These are phyloP conservation scores for Clarias gariepinus DNA, from an alignment of 2,113 vertebrate genomes.

Conservation along the genomic window DNA sequence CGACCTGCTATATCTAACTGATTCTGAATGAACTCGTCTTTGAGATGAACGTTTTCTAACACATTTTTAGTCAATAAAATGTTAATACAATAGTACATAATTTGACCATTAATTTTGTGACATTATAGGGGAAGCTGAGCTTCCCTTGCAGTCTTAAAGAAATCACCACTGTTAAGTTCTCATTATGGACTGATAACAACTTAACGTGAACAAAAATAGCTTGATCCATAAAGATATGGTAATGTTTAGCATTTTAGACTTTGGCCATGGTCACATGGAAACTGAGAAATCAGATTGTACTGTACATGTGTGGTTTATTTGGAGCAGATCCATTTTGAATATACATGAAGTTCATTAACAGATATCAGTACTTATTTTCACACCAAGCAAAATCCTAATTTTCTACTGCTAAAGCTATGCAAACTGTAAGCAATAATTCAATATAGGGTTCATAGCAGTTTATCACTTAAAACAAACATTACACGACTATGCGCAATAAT, in stretches of 20 bases:
- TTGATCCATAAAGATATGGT: background rate
- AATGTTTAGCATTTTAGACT: background rate
- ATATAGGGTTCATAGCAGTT: background rate
- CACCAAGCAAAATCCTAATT: background rate
- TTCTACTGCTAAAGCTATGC: background rate
- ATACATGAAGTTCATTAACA: background rate
- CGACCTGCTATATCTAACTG: too few species aligned
- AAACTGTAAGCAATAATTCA: background rate
- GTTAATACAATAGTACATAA: too few species aligned
- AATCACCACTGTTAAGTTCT: too few species aligned
- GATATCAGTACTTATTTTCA: background rate
- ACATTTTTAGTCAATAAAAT: too few species aligned
- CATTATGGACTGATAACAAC: background rate
- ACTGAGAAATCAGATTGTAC: background rate
- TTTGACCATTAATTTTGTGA: too few species aligned
- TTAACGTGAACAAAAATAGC: background rate
- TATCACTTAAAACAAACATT: background rate
- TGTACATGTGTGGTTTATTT: background rate
- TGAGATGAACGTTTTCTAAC: too few species aligned
- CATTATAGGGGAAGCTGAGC: too few species aligned
- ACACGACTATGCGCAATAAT: background rate
- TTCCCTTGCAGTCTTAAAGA: too few species aligned
- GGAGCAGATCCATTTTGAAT: background rate
- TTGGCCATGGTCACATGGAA: background rate
- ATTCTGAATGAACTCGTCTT: too few species aligned